Evolutionary conservation across 2,797 vertebrate genomes (phyloP).

Genomic region (Lacerta bilineata): DNA sequence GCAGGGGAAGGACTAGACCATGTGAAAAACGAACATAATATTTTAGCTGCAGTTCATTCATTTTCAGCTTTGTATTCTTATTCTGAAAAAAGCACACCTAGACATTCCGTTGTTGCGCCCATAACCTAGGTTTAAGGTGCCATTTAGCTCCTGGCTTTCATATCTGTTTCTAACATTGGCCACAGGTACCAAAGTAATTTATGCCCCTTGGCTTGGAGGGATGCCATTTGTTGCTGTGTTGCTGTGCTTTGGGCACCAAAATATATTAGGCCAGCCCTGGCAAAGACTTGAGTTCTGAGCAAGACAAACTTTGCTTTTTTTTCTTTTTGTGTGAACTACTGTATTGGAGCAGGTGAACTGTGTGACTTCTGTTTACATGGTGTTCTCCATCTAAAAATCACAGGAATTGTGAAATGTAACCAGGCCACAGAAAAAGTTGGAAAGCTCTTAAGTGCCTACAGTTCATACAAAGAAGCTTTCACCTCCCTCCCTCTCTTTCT

Average conservation of each 20-base stretch:
- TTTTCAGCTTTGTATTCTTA: too few relatives aligned
- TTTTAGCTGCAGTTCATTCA: too few relatives aligned
- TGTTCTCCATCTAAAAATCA: neutral
- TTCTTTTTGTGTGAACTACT: neutral
- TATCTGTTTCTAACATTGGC: too few relatives aligned
- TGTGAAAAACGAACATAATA: too few relatives aligned
- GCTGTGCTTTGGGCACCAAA: neutral
- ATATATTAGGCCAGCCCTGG: neutral
- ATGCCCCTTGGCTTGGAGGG: too few relatives aligned
- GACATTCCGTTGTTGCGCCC: too few relatives aligned
- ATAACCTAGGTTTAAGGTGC: too few relatives aligned
- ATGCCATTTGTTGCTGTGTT: too few relatives aligned
- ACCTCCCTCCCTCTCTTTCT: constrained; percentile 21
- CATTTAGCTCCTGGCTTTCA: too few relatives aligned
- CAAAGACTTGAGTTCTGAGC: neutral
- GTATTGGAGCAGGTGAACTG: constrained; percentile 7
- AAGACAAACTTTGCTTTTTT: neutral
- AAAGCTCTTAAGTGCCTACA: constrained; percentile 38
- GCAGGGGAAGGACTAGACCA: too few relatives aligned
- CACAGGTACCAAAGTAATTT: too few relatives aligned
- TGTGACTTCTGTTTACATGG: neutral
- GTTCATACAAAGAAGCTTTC: constrained; percentile 36
- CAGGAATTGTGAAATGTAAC: constrained; percentile 20
- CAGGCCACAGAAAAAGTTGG: constrained; percentile 13
- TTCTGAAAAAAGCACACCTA: too few relatives aligned